A percentile compares a stretch with the other conserved stretches of the same genome.
Evolutionary conservation across 1,140 invertebrate species (phyloP).

Genomic region (Ruditapes philippinarum): DNA sequence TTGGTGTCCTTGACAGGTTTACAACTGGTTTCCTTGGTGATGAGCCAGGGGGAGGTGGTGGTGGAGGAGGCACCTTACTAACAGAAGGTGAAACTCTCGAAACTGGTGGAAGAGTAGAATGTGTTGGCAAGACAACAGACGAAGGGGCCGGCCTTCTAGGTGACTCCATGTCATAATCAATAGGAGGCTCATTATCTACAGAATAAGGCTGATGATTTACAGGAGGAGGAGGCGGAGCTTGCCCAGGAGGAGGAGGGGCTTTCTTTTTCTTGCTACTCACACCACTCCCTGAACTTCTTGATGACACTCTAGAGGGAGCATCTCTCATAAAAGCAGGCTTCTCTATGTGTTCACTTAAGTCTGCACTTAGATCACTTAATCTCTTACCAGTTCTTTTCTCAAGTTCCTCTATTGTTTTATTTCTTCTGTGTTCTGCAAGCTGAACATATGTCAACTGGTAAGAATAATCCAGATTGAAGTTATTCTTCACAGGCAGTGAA

Average conservation of each 20-base stretch:
- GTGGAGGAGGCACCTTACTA: slow-evolving; percentile 7
- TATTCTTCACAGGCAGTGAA: slow-evolving; percentile 77
- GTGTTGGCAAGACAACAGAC: slow-evolving; percentile 37
- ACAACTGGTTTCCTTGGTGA: slow-evolving; percentile 16
- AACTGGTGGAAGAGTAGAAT: not conserved
- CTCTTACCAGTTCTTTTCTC: slow-evolving; percentile 74
- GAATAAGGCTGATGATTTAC: not conserved
- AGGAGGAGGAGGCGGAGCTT: slow-evolving; percentile 29
- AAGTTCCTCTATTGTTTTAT: slow-evolving; percentile 68
- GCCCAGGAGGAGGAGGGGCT: slow-evolving; percentile 69
- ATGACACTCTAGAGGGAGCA: slow-evolving; percentile 37
- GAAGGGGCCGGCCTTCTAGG: slow-evolving; percentile 41
- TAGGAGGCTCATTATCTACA: slow-evolving; percentile 71
- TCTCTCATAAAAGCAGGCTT: slow-evolving; percentile 46
- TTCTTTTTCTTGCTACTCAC: slow-evolving; percentile 78
- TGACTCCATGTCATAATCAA: slow-evolving; percentile 75
- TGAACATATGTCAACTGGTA: slow-evolving; percentile 78
- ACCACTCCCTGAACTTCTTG: slow-evolving; percentile 66
- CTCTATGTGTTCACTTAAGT: slow-evolving; percentile 60
- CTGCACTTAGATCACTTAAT: slow-evolving; percentile 68
- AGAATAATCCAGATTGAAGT: slow-evolving; percentile 77
- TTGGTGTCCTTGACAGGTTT: slow-evolving; percentile 29
- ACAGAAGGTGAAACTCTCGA: not conserved
- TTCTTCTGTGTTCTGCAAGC: slow-evolving; percentile 74
- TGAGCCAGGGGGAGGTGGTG: slow-evolving; percentile 31